phyloP scores from a whole-genome alignment of 2,888 invertebrate genomes.

The Drosophila birchii region DNA sequence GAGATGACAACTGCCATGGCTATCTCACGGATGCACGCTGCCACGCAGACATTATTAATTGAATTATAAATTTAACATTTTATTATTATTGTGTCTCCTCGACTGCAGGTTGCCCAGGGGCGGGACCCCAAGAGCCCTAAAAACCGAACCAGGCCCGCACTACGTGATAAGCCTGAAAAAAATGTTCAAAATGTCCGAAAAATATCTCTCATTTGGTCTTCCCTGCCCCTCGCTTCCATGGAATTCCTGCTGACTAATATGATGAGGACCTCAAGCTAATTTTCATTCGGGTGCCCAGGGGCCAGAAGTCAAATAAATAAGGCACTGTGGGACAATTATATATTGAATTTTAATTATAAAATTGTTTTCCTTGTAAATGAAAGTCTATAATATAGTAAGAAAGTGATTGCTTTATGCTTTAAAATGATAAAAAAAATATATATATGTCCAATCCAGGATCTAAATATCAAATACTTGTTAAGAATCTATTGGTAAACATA shows the following conservation, averaged over 20 bases:
- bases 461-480: neutral
- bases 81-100: slow-evolving; percentile 65
- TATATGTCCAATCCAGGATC: no score
- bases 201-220: slow-evolving; percentile 9
- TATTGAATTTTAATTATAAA: neutral
- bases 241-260: slow-evolving; percentile 67
- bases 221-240: slow-evolving; percentile 32
- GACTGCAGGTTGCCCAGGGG: slow-evolving; percentile 34
- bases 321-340: slow-evolving; percentile 40
- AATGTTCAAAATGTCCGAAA: slow-evolving; percentile 41
- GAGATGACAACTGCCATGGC: slow-evolving; percentile 11
- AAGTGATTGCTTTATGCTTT: neutral
- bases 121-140: slow-evolving; percentile 1
- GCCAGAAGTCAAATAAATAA: slow-evolving; percentile 15
- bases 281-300: slow-evolving; percentile 68
- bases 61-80: slow-evolving; percentile 84
- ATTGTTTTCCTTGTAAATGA: neutral
- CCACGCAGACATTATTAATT: slow-evolving; percentile 82
- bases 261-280: slow-evolving; percentile 67
- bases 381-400: neutral
- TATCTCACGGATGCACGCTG: slow-evolving; percentile 17
- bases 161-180: slow-evolving; percentile 76
- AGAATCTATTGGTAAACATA: neutral
- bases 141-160: slow-evolving; percentile 32
- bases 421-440: no score